Evolutionary conservation across 2,797 vertebrate genomes (phyloP).

Genomic region (Falco biarmicus): DNA sequence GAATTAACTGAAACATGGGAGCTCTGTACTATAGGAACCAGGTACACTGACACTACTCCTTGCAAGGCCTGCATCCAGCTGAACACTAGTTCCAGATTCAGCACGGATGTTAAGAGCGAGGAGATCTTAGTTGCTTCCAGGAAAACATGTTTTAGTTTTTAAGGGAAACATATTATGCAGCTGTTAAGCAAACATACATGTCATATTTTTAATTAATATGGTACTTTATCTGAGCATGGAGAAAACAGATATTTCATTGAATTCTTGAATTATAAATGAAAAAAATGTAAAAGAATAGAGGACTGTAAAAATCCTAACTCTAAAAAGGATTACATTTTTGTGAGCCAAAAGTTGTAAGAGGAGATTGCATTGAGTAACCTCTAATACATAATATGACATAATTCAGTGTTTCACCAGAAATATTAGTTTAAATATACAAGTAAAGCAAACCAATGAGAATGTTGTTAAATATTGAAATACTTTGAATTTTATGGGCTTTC

Average conservation of each 20-base stretch:
- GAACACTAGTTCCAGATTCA: background rate
- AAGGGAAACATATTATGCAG: slow-evolving; percentile 33
- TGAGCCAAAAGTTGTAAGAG: background rate
- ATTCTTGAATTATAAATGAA: slow-evolving; percentile 37
- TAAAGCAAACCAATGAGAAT: background rate
- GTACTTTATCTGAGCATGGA: slow-evolving; percentile 11
- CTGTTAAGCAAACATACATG: background rate
- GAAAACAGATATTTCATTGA: background rate
- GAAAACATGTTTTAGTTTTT: slow-evolving; percentile 22
- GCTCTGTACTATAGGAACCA: slow-evolving; percentile 1
- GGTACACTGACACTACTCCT: slow-evolving; percentile 53
- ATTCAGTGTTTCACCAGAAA: background rate
- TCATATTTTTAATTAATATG: slow-evolving; percentile 27
- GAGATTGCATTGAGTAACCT: background rate
- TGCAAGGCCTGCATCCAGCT: background rate
- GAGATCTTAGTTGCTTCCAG: background rate
- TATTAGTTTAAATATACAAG: background rate
- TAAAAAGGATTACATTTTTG: background rate
- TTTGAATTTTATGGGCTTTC: slow-evolving; percentile 2
- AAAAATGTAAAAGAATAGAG: slow-evolving; percentile 26
- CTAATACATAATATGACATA: background rate
- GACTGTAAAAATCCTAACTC: slow-evolving; percentile 11
- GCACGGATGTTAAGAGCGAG: background rate
- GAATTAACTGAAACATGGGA: slow-evolving; percentile 47
- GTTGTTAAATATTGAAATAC: background rate